These are phyloP conservation scores for Thinocorus orbignyianus DNA, from an alignment of 2,113 vertebrate species.

Conservation along the genomic window DNA sequence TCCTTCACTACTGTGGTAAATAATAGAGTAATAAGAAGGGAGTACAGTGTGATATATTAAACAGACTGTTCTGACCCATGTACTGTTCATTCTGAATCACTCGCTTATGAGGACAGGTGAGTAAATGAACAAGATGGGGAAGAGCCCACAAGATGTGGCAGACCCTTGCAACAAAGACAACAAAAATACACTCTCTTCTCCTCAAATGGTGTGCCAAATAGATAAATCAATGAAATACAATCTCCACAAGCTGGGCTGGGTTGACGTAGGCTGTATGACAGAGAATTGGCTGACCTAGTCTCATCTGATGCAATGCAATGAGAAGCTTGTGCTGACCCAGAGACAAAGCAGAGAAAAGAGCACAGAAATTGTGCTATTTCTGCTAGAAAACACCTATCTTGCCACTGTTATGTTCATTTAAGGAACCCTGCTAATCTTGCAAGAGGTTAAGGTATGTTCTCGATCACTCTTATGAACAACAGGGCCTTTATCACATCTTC, in stretches of 20 bases:
- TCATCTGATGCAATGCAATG: not conserved
- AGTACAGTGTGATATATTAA: not conserved
- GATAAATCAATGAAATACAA: not conserved
- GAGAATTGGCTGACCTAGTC: not conserved
- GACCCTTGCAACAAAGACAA: not conserved
- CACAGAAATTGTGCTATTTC: not conserved
- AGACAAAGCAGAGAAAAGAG: not conserved
- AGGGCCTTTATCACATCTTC: not conserved
- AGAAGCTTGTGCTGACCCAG: not conserved
- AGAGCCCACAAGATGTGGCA: not conserved
- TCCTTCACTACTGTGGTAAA: not conserved
- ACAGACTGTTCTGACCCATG: not conserved
- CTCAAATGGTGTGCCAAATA: not conserved
- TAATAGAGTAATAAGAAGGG: not conserved
- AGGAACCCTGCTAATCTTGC: not conserved
- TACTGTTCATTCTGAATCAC: not conserved
- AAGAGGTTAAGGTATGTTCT: not conserved
- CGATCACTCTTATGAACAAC: not conserved
- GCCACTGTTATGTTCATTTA: not conserved
- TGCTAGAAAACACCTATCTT: not conserved
- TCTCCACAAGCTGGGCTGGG: not conserved
- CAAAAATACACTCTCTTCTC: not conserved
- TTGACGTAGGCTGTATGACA: not conserved
- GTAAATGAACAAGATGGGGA: not conserved
- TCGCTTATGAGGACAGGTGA: not conserved